Evolutionary conservation across 2,888 invertebrate species (phyloP), one percentile per base, ranked within the genome.

Genomic region (Clepsis dumicolana): DNA sequence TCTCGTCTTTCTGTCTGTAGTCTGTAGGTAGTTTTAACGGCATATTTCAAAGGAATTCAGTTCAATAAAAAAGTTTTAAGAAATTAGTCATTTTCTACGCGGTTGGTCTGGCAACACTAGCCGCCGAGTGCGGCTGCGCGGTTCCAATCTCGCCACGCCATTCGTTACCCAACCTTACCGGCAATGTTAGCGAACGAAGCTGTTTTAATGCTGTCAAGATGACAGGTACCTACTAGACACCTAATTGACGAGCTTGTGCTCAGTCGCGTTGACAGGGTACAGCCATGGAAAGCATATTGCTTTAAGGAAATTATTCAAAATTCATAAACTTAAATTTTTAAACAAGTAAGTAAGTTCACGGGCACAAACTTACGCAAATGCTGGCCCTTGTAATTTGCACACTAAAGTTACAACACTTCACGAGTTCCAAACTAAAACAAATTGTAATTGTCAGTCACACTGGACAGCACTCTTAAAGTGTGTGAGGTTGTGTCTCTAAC

Each of bases 71-170:
- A n/a, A 18, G 0, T 44, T 44, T 18, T 16, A 44, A 18, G 18
- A 16, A 2, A 44, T 18, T 1, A 18, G 18, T 7, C 0, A 8
- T 7, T 18, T 44, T 8, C n/a, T 7, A 0, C 16, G 1, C n/a
- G 18, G 44, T 18, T 44, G 7, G 8, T 2, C 18, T 8, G 18
- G 44, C 18, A 44, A 44, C 44, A 44, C 44, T 71, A 12, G 29
- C 27, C 24, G 27, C 44, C 48, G 14, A 18, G 4, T 14, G 53
- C 66, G 66, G 61, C 88, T 90, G 90, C 90, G 90, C 89, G 83
- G 57, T 66, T 71, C 76, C 41, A 57, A 56, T 53, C 50, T 63
- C 41, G n/a, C 38, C 57, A 57, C 35, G 27, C 50, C 59, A 66
- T 66, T 66, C 44, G 54, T 56, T 66, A 66, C 44, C 24, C 62